These are phyloP conservation scores for Novumbra hubbsi DNA, from an alignment of 2,797 vertebrate genomes.

Conservation along the genomic window DNA sequence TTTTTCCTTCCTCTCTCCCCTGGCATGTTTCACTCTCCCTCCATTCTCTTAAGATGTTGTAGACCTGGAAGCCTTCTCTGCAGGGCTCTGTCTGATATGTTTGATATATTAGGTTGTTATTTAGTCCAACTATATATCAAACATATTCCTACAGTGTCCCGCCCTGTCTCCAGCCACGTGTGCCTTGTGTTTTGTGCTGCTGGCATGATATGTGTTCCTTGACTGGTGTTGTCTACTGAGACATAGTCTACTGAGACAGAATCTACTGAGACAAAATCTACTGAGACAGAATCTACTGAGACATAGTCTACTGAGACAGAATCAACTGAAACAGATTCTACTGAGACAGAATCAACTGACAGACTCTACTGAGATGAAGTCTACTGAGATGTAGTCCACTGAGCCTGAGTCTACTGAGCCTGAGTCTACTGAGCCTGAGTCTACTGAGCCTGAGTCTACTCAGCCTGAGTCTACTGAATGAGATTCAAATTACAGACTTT, in stretches of 20 bases:
- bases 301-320: slow-evolving; percentile 15
- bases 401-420: too few species aligned
- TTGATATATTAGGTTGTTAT: slow-evolving; percentile 99
- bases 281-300: neutral
- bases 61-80: slow-evolving; percentile 91
- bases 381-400: too few species aligned
- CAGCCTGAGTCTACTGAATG: too few species aligned
- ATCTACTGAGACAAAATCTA: too few species aligned
- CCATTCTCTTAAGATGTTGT: slow-evolving; percentile 70
- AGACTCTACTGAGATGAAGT: too few species aligned
- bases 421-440: too few species aligned
- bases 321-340: too few species aligned
- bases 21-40: slow-evolving; percentile 57
- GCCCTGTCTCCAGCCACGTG: slow-evolving; percentile 89
- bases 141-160: slow-evolving; percentile 99
- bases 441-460: too few species aligned
- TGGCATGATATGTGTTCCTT: slow-evolving; percentile 87
- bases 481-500: too few species aligned
- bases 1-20: slow-evolving; percentile 43
- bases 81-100: slow-evolving; percentile 99
- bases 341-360: too few species aligned
- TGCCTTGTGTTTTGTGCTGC: slow-evolving; percentile 81
- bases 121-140: slow-evolving; percentile 99
- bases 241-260: too few species aligned
- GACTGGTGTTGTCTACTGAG: slow-evolving; percentile 25